phyloP scores from a whole-genome alignment of 23 tunicate species.

The Styela clava region DNA sequence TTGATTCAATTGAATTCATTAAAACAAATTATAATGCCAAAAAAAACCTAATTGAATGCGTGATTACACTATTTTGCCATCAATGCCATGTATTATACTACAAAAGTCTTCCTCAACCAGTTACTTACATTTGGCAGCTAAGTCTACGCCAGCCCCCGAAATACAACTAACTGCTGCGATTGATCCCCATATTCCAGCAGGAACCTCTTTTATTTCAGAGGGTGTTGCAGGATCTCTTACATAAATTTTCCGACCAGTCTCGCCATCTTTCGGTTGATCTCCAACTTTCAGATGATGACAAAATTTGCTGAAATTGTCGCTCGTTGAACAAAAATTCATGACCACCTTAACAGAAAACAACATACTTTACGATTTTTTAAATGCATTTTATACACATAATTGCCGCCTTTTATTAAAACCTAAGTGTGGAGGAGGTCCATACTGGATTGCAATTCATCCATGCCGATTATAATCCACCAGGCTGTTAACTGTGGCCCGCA shows the following conservation, averaged over 20 bases:
- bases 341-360: not conserved
- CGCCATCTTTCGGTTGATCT: not conserved
- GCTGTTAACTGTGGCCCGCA: too few species aligned
- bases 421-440: too few species aligned
- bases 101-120: too few species aligned
- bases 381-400: too few species aligned
- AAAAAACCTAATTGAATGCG: not conserved
- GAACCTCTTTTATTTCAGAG: not conserved
- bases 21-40: not conserved
- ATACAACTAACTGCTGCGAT: not conserved
- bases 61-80: not conserved
- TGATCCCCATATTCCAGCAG: not conserved
- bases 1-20: not conserved
- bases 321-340: not conserved
- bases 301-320: not conserved
- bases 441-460: too few species aligned
- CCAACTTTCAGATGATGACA: not conserved
- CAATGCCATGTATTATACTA: not conserved
- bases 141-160: not conserved
- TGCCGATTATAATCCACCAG: too few species aligned
- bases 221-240: not conserved
- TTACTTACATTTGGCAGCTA: not conserved
- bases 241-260: not conserved
- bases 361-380: too few species aligned
- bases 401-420: too few species aligned